phyloP scores from a whole-genome alignment of 2,888 invertebrate genomes.

The Philhelius pedissequus region DNA sequence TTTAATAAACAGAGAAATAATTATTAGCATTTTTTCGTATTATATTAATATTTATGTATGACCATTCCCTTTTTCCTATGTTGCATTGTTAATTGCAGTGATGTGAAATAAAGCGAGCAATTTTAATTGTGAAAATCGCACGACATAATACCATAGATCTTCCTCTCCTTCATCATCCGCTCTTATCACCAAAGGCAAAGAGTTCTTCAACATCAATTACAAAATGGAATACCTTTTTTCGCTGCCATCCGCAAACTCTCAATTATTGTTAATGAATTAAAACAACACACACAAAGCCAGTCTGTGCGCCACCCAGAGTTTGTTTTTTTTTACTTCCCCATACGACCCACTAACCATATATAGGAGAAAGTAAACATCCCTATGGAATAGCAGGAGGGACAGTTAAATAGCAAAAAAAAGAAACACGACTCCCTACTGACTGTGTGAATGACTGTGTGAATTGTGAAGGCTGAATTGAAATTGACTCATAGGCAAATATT shows the following conservation, averaged over 20 bases:
- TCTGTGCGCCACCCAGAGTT: background rate
- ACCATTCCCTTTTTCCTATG: too few relatives aligned
- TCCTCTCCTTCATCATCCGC: background rate
- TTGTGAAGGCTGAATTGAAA: slow-evolving; percentile 4
- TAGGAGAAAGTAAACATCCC: background rate
- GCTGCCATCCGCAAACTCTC: slow-evolving; percentile 1
- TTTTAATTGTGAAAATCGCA: slow-evolving; percentile 20
- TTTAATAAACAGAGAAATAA: too few relatives aligned
- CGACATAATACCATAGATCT: background rate
- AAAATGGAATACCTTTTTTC: background rate
- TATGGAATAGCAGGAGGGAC: background rate
- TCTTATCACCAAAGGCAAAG: background rate
- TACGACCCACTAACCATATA: background rate
- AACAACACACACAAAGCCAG: background rate
- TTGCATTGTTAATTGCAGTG: background rate
- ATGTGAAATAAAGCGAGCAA: background rate
- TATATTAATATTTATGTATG: background rate
- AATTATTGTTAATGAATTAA: slow-evolving; percentile 49
- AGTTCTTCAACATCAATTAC: background rate
- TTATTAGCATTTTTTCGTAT: too few relatives aligned
- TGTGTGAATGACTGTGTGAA: background rate
- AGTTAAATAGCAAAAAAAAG: background rate
- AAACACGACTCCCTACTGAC: background rate
- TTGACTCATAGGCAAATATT: slow-evolving; percentile 44
- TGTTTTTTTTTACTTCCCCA: background rate